Percentiles rank a stretch among this genome's conserved stretches.
Conservation (phyloP, 2,113 vertebrate species). For the Meleagris gallopavo region DNA sequence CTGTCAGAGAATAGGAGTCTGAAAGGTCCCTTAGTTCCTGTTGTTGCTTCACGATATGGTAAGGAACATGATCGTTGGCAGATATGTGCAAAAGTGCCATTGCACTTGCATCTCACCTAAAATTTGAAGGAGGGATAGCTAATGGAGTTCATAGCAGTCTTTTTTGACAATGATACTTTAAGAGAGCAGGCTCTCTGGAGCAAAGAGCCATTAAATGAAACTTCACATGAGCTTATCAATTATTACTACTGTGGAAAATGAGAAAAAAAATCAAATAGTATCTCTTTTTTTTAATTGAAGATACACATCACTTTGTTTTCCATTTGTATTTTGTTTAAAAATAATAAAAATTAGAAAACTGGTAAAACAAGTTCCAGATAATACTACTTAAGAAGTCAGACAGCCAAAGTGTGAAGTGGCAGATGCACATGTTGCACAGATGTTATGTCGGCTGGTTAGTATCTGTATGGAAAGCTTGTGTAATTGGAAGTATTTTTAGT, state of each 20-base stretch:
- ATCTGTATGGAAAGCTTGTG: constrained; percentile 40
- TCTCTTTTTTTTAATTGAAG: background rate
- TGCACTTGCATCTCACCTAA: background rate
- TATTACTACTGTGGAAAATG: background rate
- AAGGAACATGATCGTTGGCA: background rate
- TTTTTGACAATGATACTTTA: background rate
- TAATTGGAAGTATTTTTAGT: constrained; percentile 55
- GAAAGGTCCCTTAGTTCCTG: background rate
- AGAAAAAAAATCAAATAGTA: background rate
- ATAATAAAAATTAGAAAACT: constrained; percentile 8
- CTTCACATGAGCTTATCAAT: background rate
- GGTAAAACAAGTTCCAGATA: constrained; percentile 62
- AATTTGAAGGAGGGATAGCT: constrained; percentile 14
- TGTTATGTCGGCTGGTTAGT: constrained; percentile 44
- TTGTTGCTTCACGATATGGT: background rate
- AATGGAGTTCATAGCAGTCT: background rate
- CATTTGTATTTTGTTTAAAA: constrained; percentile 27
- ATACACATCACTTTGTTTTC: background rate
- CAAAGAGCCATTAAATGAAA: background rate
- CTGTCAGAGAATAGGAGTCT: background rate
- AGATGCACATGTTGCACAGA: constrained; percentile 64
- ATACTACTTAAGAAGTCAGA: constrained; percentile 62
- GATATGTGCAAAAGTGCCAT: background rate
- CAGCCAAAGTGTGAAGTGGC: constrained; percentile 52
- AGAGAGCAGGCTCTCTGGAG: background rate